Evolutionary conservation across 1,140 invertebrate genomes (phyloP).

Genomic region (Adelges cooleyi): DNA sequence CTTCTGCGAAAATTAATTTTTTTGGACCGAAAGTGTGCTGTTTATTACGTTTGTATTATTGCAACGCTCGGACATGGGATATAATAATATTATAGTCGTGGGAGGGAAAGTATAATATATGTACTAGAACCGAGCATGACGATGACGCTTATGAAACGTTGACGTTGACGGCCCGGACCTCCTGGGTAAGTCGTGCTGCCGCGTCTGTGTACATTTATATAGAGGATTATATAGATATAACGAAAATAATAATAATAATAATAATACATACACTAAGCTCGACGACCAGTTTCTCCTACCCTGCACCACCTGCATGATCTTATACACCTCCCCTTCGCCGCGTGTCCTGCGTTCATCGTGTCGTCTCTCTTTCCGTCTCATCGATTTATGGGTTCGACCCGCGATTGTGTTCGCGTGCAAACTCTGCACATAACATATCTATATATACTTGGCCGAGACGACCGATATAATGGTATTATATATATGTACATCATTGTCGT

Average conservation of each 20-base stretch:
- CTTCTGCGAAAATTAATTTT: too few species aligned
- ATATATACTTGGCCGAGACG: too few species aligned
- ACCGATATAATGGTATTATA: neutral
- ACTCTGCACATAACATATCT: too few species aligned
- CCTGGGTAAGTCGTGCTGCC: constrained; percentile 15
- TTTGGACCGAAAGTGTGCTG: too few species aligned
- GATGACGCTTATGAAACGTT: neutral
- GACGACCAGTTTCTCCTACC: constrained; percentile 8
- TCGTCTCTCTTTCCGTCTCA: neutral
- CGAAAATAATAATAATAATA: too few species aligned
- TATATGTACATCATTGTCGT: neutral
- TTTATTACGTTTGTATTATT: too few species aligned
- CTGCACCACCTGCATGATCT: too few species aligned
- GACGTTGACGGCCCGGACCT: constrained; percentile 26
- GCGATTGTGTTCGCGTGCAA: constrained; percentile 15
- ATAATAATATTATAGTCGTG: neutral
- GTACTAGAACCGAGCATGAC: neutral
- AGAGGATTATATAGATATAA: constrained; percentile 15
- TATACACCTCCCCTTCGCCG: too few species aligned
- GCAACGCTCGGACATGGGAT: neutral
- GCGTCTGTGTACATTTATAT: neutral
- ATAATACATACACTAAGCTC: too few species aligned
- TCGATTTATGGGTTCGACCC: constrained; percentile 20
- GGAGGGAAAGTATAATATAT: neutral
- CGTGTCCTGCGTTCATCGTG: too few species aligned